Evolutionary conservation across 2,797 vertebrate genomes (phyloP), one percentile per base, ranked within the genome.

Genomic region (Anabas testudineus): DNA sequence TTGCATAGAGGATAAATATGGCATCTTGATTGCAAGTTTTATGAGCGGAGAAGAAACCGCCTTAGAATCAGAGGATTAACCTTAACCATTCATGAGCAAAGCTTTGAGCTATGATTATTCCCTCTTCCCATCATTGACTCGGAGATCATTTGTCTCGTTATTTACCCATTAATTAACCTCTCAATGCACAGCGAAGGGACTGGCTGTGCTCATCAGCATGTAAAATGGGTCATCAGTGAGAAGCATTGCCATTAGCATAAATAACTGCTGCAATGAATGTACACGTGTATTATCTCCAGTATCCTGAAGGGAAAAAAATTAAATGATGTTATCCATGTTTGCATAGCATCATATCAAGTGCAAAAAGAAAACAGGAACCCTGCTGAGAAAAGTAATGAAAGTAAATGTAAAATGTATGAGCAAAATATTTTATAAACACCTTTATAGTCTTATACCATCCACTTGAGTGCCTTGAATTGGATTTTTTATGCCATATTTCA

Each of bases 1-100:
- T 86, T 86, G 86, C 78, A 84, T 81, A 56, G 85, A 88, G 73
- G 80, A 90, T 84, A 83, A 87, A 91, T 85, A 81, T 74, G 74
- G 58, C 64, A 71, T 82, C 73, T 84, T 18, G 22, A 76, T 41
- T 62, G 64, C 26, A 5, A 26, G 59, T 82, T 88, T 90, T 84
- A 87, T 71, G 75, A 75, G 78, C 10, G 63, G 53, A 58, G 61
- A 63, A 66, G 49, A 61, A 71, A 71, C 55, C 18, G 45, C 52
- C 32, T 18, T 55, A 67, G 66, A 76, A 77, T 78, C 68, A 61
- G 55, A 83, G 62, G 79, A 84, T 89, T 78, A 89, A 75, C 68
- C 71, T 65, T 64, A 78, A 83, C 80, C 74, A 80, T 81, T 83
- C 54, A 61, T 10, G 47, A 49, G 78, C 58, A 78, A 61, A 78